Evolutionary conservation across 1,140 invertebrate genomes (phyloP), one percentile per base, ranked within the genome.

Genomic region (Antheraea pernyi): DNA sequence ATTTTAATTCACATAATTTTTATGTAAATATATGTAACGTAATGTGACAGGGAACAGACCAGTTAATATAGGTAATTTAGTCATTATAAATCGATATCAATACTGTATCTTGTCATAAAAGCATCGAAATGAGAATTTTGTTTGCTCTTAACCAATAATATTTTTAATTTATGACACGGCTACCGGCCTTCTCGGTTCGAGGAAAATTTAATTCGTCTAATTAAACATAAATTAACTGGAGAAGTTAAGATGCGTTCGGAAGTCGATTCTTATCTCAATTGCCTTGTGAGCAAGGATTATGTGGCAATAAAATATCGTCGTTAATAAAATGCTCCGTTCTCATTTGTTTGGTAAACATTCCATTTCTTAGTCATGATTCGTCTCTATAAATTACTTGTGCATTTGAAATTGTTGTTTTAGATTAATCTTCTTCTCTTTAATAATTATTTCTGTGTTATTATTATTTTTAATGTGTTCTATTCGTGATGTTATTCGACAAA

Each of bases 241-340:
- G 69, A 76, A 75, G 75, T 73, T 70, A 74, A 77, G 78, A 81
- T 78, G 76, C 63, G 61, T 77, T 87, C 82, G 77, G 78, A 79
- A 83, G 80, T 71, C 59, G 79, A 83, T 84, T 22, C 67, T 84
- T 80, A 83, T 84, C 80, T 81, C 67, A 70, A 74, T 83, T 73
- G 77, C 77, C 77, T 82, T 80, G 73, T 65, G 75, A 71, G 67
- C 79, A 79, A 83, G 82, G 81, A 83, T 83, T 81, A 79, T 69
- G 69, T 70, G 68, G 75, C 73, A 69, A 82, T 83, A 77, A n/a
- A 84, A 83, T 78, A 72, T 78, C 66, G 75, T 75, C 66, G 63
- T 63, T 70, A 72, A 68, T 72, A 74, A 30, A 19, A 16, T 36
- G 48, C 46, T 53, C 5, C 16, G 11, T 53, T 53, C 46, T 53